Percentiles rank a stretch among this genome's conserved stretches.
phyloP scores from a whole-genome alignment of 1,140 invertebrate species.

The Temnothorax nylanderi region DNA sequence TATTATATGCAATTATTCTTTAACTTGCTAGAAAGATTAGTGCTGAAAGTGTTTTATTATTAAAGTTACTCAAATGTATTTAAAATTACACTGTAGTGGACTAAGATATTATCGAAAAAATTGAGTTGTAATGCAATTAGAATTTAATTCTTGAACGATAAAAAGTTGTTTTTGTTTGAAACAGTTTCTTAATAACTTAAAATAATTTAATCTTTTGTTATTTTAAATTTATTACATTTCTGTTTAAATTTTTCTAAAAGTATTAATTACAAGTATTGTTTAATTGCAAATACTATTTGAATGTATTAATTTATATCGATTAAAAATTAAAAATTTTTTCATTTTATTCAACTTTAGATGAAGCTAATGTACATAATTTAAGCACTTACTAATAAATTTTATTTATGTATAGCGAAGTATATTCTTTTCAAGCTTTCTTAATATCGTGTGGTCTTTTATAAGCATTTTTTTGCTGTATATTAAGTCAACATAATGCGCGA shows the following conservation, averaged over 20 bases:
- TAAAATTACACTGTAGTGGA: background rate
- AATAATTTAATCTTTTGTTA: background rate
- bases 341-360: background rate
- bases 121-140: background rate
- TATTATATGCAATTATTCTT: background rate
- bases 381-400: background rate
- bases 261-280: background rate
- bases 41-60: background rate
- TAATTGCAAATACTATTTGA: no score
- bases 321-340: background rate
- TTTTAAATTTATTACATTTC: background rate
- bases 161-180: background rate
- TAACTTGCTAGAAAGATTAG: background rate
- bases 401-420: background rate
- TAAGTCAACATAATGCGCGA: slow-evolving; percentile 37
- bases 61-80: background rate
- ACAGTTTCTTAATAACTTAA: background rate
- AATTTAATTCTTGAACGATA: background rate
- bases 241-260: background rate
- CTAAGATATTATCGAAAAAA: background rate
- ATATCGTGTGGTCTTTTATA: background rate
- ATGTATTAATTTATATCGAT: background rate
- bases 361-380: background rate
- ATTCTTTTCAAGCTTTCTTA: background rate
- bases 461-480: slow-evolving; percentile 12